Evolutionary conservation across 2,797 vertebrate genomes (phyloP).

Genomic region (Pantherophis vulpinus): DNA sequence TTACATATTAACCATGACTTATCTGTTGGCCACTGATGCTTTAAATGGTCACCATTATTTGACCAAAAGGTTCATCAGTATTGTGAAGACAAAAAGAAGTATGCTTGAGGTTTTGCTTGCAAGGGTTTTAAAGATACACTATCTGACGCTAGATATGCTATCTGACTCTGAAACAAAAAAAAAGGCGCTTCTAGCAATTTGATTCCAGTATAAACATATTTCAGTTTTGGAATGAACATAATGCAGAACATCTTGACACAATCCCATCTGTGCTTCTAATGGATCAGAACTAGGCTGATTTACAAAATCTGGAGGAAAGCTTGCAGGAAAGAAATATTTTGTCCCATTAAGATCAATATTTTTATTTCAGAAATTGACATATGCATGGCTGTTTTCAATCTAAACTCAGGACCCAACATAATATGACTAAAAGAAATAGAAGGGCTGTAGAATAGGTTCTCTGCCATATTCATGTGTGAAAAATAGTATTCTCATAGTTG

Average conservation of each 20-base stretch:
- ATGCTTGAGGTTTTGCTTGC: neutral
- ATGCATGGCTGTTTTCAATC: neutral
- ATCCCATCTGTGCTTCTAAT: constrained; percentile 27
- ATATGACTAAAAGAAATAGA: neutral
- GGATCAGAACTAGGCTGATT: constrained; percentile 22
- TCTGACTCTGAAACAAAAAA: constrained; percentile 11
- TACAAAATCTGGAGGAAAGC: constrained; percentile 30
- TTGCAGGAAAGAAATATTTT: constrained; percentile 32
- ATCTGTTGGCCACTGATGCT: neutral
- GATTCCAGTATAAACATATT: constrained; percentile 20
- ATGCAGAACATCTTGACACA: constrained; percentile 33
- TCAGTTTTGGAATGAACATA: constrained; percentile 25
- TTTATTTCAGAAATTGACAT: constrained; percentile 16
- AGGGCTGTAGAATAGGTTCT: neutral
- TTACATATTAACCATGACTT: neutral
- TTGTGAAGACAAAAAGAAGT: neutral
- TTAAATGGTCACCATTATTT: neutral
- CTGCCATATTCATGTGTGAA: neutral
- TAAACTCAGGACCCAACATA: neutral
- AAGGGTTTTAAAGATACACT: neutral
- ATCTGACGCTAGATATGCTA: neutral
- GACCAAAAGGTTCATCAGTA: neutral
- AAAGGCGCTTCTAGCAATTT: neutral
- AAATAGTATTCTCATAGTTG: no score
- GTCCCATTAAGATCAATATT: constrained; percentile 26